Conservation (phyloP, 2,888 invertebrate species). For the Acanthosepion lycidas region DNA sequence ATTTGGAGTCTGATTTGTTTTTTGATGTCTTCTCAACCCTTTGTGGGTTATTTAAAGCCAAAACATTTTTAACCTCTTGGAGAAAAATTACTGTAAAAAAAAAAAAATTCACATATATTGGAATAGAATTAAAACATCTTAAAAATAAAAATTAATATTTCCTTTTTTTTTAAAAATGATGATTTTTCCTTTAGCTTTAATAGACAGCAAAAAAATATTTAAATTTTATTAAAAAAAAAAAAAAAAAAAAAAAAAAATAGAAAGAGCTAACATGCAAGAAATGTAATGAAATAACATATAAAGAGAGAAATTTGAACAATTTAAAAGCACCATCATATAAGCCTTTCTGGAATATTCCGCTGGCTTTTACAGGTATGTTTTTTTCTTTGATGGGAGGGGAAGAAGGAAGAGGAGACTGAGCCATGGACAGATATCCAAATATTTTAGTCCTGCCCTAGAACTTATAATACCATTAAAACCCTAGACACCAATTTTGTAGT, state of each 20-base stretch:
- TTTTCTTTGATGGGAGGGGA: neutral
- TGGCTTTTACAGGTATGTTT: conserved; percentile 6
- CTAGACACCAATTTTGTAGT: neutral
- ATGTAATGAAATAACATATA: neutral
- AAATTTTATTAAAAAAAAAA: neutral
- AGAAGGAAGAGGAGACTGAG: neutral
- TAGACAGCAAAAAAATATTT: neutral
- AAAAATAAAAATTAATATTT: neutral
- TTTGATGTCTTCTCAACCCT: too few relatives aligned
- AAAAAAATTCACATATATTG: too few relatives aligned
- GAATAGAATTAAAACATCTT: too few relatives aligned
- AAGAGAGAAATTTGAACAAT: neutral
- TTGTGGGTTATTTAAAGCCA: too few relatives aligned
- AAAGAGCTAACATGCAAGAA: neutral
- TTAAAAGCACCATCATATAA: neutral
- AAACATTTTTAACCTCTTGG: too few relatives aligned
- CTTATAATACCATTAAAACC: neutral
- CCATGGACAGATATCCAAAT: conserved; percentile 17
- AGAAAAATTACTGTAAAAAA: too few relatives aligned
- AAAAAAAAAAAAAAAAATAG: too few relatives aligned
- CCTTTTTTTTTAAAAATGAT: neutral
- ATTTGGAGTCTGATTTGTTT: too few relatives aligned
- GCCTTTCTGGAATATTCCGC: neutral
- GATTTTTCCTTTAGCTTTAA: neutral
- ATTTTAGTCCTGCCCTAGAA: neutral